Percentiles rank a stretch among this genome's conserved stretches.
These are phyloP conservation scores for Eupithecia subumbrata DNA, from an alignment of 2,888 invertebrate genomes.

Conservation along the genomic window DNA sequence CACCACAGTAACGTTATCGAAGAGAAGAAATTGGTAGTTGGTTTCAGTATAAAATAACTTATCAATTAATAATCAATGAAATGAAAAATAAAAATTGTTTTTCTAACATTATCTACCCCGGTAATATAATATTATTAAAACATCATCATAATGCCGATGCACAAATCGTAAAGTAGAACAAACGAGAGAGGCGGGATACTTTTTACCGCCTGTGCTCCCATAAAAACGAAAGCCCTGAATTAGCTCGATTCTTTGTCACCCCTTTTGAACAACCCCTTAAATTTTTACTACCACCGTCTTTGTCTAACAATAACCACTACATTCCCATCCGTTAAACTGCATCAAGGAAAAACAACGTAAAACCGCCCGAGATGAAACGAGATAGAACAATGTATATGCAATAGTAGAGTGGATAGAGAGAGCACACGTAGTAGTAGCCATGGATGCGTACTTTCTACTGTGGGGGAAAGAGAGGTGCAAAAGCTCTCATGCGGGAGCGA, in stretches of 20 bases:
- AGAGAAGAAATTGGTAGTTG: too few relatives aligned
- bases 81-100: not conserved
- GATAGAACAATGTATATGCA: conserved; percentile 84
- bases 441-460: conserved; percentile 70
- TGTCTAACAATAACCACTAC: conserved; percentile 84
- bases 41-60: not conserved
- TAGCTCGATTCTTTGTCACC: conserved; percentile 84
- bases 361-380: conserved; percentile 83
- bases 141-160: conserved; percentile 74
- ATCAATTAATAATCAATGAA: not conserved
- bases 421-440: conserved; percentile 81
- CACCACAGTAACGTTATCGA: not conserved
- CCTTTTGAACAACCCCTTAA: conserved; percentile 82
- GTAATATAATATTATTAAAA: conserved; percentile 77
- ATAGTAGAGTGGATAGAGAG: conserved; percentile 81
- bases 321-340: conserved; percentile 84
- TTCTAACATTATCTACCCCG: conserved; percentile 55
- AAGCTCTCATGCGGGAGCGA: conserved; percentile 74
- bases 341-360: conserved; percentile 83
- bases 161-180: conserved; percentile 74
- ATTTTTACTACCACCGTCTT: conserved; percentile 82
- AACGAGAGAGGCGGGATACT: conserved; percentile 84
- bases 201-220: conserved; percentile 81
- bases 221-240: conserved; percentile 83
- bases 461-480: conserved; percentile 71